These are phyloP conservation scores for Enteromius mattozi DNA, from an alignment of 2,797 vertebrate species.

Conservation along the genomic window DNA sequence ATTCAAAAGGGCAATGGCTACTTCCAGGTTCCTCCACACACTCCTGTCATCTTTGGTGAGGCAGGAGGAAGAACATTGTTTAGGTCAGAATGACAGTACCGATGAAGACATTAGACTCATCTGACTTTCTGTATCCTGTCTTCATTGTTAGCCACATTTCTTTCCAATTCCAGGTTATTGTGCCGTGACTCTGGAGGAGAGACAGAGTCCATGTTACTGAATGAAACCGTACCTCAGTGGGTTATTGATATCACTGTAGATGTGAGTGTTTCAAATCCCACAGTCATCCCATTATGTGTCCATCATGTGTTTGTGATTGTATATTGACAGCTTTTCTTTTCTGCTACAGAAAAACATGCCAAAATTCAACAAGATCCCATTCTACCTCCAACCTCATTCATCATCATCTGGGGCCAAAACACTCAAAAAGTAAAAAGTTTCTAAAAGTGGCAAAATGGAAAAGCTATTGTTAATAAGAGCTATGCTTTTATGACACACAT, in stretches of 20 bases:
- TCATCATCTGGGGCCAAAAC: slow-evolving; percentile 99
- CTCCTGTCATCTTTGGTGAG: slow-evolving; percentile 97
- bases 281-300: background rate
- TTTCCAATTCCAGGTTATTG: slow-evolving; percentile 82
- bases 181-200: slow-evolving; percentile 98
- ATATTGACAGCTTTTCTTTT: slow-evolving; percentile 13
- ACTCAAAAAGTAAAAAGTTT: slow-evolving; percentile 89
- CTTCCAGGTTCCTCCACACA: slow-evolving; percentile 98
- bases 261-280: slow-evolving; percentile 80
- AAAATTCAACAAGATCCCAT: slow-evolving; percentile 99
- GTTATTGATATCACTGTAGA: slow-evolving; percentile 99
- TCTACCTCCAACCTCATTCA: slow-evolving; percentile 99
- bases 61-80: slow-evolving; percentile 96
- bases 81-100: slow-evolving; percentile 76
- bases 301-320: background rate
- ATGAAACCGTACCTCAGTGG: slow-evolving; percentile 98
- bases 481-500: background rate
- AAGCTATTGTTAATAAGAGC: background rate
- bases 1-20: slow-evolving; percentile 98
- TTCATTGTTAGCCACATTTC: slow-evolving; percentile 4
- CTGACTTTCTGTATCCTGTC: background rate
- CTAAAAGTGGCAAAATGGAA: background rate
- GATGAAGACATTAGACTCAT: background rate
- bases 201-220: slow-evolving; percentile 98
- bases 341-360: slow-evolving; percentile 98